Conservation (phyloP, 2,888 invertebrate species). For the Tachina grossa region DNA sequence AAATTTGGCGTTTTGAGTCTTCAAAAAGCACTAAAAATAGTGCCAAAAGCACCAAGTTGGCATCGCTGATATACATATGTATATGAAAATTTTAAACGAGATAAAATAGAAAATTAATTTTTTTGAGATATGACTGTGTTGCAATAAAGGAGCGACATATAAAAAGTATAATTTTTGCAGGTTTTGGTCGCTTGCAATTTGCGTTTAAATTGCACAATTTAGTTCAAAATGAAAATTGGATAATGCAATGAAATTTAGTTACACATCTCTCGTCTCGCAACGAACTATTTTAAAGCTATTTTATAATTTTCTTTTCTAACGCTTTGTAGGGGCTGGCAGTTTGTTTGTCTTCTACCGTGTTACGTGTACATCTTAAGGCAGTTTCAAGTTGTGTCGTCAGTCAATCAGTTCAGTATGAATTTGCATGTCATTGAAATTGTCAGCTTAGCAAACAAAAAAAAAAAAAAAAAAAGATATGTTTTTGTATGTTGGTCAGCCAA, state of each 20-base stretch:
- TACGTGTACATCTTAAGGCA: conserved; percentile 54
- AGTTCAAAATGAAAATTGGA: conserved; percentile 68
- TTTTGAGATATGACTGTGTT: too few relatives aligned
- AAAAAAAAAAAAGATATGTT: conserved; percentile 4
- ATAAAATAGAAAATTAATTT: too few relatives aligned
- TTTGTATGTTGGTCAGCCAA: conserved; percentile 33
- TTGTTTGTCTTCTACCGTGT: conserved; percentile 16
- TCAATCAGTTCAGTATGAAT: conserved; percentile 13
- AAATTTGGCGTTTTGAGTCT: too few relatives aligned
- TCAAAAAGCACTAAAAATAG: too few relatives aligned
- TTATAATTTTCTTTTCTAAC: not conserved
- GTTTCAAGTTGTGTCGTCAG: conserved; percentile 40
- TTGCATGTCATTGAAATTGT: conserved; percentile 64
- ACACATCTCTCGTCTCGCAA: not conserved
- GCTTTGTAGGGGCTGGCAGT: conserved; percentile 2
- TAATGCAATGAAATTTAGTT: conserved; percentile 48
- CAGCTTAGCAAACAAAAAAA: conserved; percentile 20
- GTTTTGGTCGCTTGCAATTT: conserved; percentile 29
- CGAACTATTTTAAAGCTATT: not conserved
- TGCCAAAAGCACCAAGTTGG: too few relatives aligned
- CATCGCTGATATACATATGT: too few relatives aligned
- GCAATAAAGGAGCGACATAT: not conserved
- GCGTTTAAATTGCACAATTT: conserved; percentile 63
- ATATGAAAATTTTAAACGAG: too few relatives aligned
- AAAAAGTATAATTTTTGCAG: conserved; percentile 32